phyloP scores from a whole-genome alignment of 92 coral and sea anemone species.

The Metridium senile region DNA sequence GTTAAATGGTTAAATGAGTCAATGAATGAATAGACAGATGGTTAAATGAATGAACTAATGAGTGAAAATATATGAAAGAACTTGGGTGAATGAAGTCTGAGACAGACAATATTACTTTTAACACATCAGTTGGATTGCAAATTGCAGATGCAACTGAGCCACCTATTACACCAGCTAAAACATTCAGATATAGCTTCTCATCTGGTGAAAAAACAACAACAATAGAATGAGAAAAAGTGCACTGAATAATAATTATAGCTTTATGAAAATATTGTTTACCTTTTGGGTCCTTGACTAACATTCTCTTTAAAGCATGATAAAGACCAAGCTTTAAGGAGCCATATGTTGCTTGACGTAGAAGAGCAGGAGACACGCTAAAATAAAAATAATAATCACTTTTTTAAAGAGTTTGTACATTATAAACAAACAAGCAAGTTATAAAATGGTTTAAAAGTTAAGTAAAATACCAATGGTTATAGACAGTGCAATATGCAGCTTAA shows the following conservation, averaged over 20 bases:
- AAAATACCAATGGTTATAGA: too few species aligned
- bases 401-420: too few species aligned
- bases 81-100: too few species aligned
- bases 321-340: constrained; percentile 95
- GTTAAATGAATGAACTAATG: not conserved
- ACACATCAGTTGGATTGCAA: constrained; percentile 96
- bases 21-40: not conserved
- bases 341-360: constrained; percentile 95
- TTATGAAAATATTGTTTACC: constrained; percentile 38
- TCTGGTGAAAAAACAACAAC: constrained; percentile 55
- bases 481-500: too few species aligned
- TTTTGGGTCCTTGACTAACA: constrained; percentile 79
- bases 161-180: constrained; percentile 80
- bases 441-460: too few species aligned
- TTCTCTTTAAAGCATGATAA: constrained; percentile 90
- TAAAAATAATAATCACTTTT: too few species aligned
- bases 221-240: not conserved
- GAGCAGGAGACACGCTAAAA: constrained; percentile 91
- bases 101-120: constrained; percentile 85
- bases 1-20: too few species aligned
- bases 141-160: constrained; percentile 90
- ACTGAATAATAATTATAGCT: too few species aligned
- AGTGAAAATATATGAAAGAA: too few species aligned
- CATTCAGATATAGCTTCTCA: constrained; percentile 81
- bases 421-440: too few species aligned